phyloP scores from a whole-genome alignment of 2,888 invertebrate species.

The Steinernema scapterisci region DNA sequence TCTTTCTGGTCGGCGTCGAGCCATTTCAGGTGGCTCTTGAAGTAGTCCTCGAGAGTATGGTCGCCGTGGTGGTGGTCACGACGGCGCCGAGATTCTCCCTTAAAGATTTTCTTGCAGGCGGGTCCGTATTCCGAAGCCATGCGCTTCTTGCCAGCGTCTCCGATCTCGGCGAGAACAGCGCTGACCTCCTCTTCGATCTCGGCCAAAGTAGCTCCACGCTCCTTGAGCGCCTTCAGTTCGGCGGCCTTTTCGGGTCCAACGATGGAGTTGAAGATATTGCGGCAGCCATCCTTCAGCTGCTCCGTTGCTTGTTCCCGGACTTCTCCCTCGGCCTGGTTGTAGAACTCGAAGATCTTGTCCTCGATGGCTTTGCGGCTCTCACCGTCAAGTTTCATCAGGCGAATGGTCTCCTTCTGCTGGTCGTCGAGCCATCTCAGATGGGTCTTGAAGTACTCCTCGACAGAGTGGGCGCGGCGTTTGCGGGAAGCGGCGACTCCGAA shows the following conservation, averaged over 20 bases:
- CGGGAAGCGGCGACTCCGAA: constrained; percentile 24
- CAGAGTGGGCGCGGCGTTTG: not conserved
- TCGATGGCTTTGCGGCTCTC: constrained; percentile 26
- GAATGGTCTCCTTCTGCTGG: constrained; percentile 40
- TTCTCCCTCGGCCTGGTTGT: constrained; percentile 29
- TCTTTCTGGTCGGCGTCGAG: constrained; percentile 48
- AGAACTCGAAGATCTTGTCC: constrained; percentile 49
- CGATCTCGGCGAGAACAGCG: constrained; percentile 41
- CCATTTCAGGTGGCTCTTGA: constrained; percentile 46
- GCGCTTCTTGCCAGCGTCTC: constrained; percentile 48
- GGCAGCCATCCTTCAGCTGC: constrained; percentile 36
- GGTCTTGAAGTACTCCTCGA: constrained; percentile 31
- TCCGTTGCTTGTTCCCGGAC: constrained; percentile 33
- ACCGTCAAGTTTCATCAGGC: constrained; percentile 32
- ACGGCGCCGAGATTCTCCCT: constrained; percentile 36
- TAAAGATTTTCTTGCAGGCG: constrained; percentile 44
- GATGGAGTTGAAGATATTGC: constrained; percentile 3
- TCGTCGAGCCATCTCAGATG: constrained; percentile 34
- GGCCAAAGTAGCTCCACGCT: constrained; percentile 24
- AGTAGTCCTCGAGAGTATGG: constrained; percentile 20
- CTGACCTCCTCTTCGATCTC: constrained; percentile 45
- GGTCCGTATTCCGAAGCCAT: constrained; percentile 44
- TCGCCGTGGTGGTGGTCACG: constrained; percentile 44
- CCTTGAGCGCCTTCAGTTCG: constrained; percentile 27
- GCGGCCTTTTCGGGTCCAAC: constrained; percentile 22